phyloP scores from a whole-genome alignment of 2,888 invertebrate genomes.

The Cephus rjabovi region DNA sequence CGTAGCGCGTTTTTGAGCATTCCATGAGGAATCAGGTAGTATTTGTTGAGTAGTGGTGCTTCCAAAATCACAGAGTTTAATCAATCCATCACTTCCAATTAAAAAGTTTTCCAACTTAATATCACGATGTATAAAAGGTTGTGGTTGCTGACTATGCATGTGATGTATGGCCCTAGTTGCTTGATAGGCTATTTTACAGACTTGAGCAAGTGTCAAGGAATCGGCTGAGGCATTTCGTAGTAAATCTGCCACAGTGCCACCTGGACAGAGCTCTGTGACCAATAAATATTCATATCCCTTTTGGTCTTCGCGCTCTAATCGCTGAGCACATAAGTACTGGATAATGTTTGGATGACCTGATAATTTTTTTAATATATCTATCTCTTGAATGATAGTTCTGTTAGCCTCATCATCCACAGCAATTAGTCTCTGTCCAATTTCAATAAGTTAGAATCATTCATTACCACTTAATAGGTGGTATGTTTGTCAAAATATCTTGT shows the following conservation, averaged over 20 bases:
- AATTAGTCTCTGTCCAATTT: slow-evolving; percentile 74
- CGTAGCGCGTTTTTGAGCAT: slow-evolving; percentile 88
- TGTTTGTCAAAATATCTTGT: slow-evolving; percentile 10
- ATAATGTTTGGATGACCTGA: slow-evolving; percentile 94
- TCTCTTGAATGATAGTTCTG: slow-evolving; percentile 83
- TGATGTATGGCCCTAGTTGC: slow-evolving; percentile 90
- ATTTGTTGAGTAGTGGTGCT: slow-evolving; percentile 89
- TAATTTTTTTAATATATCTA: slow-evolving; percentile 86
- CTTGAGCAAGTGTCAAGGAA: slow-evolving; percentile 75
- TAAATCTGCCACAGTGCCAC: slow-evolving; percentile 68
- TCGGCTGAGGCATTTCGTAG: slow-evolving; percentile 48
- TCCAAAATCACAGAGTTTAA: slow-evolving; percentile 98
- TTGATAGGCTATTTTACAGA: slow-evolving; percentile 91
- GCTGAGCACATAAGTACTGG: slow-evolving; percentile 84
- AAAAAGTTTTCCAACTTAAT: slow-evolving; percentile 96
- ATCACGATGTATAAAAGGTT: slow-evolving; percentile 95
- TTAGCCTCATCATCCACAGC: slow-evolving; percentile 86
- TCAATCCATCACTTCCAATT: slow-evolving; percentile 83
- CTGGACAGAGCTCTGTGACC: slow-evolving; percentile 93
- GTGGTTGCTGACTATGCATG: slow-evolving; percentile 88
- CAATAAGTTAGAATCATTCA: slow-evolving; percentile 17
- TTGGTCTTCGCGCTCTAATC: slow-evolving; percentile 53
- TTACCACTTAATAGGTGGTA: not conserved
- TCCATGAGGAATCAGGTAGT: slow-evolving; percentile 90
- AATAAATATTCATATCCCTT: slow-evolving; percentile 81